These are phyloP conservation scores for Ellobius talpinus DNA, from an alignment of 2,113 vertebrate species.

Conservation along the genomic window DNA sequence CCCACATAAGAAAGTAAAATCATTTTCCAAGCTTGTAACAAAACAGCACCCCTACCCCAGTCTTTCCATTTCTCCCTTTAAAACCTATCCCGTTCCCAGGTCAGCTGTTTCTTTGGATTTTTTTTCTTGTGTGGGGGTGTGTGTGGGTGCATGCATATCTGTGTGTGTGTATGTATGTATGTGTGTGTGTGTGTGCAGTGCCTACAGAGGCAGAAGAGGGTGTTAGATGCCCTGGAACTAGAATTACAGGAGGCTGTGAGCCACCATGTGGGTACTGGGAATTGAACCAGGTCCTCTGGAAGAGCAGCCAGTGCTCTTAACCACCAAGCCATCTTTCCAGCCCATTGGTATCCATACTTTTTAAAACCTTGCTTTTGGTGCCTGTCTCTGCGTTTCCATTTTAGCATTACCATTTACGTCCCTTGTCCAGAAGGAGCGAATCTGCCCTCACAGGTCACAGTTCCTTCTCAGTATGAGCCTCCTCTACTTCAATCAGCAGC, in stretches of 20 bases:
- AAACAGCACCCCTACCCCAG: not conserved
- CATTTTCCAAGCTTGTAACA: conserved; percentile 18
- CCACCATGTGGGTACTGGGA: not conserved
- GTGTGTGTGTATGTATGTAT: not conserved
- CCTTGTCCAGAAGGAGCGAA: conserved; percentile 18
- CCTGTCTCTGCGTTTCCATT: not conserved
- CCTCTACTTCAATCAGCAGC: not conserved
- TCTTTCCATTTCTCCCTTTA: not conserved
- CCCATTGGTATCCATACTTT: not conserved
- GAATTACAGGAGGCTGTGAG: not conserved
- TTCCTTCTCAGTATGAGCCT: not conserved
- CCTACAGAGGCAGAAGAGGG: not conserved
- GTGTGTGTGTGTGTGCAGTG: not conserved
- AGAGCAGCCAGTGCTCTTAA: not conserved
- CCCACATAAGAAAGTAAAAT: not conserved
- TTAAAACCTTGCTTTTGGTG: not conserved
- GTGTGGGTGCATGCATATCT: not conserved
- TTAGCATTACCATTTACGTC: not conserved
- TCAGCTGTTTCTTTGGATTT: not conserved
- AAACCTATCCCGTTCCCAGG: not conserved
- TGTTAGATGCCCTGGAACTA: not conserved
- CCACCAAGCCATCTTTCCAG: not conserved
- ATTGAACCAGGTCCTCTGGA: not conserved
- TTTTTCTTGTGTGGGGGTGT: not conserved
- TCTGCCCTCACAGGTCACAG: not conserved